Percentiles rank a stretch among this genome's conserved stretches.
Evolutionary conservation across 2,797 vertebrate species (phyloP).

Genomic region (Notoglanidium macrostoma): DNA sequence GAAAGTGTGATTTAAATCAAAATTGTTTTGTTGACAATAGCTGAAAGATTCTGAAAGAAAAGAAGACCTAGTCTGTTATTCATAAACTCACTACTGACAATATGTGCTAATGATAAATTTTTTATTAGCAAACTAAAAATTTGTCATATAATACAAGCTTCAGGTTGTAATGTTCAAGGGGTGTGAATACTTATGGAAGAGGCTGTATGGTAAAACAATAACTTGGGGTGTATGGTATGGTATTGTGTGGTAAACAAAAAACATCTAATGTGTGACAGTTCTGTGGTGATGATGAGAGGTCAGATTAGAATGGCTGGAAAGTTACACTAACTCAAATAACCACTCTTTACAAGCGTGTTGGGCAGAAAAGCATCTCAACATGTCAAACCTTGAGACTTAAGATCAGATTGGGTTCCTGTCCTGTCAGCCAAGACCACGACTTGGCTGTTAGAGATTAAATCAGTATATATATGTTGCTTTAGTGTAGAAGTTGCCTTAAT

Average conservation of each 20-base stretch:
- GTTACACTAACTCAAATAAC: not conserved
- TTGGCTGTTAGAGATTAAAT: not conserved
- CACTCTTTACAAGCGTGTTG: not conserved
- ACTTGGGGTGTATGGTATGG: too few species aligned
- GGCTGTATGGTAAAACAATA: not conserved
- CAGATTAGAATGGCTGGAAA: not conserved
- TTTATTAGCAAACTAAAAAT: not conserved
- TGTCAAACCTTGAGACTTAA: not conserved
- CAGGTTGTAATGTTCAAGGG: not conserved
- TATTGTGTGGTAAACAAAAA: not conserved
- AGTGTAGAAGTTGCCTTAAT: not conserved
- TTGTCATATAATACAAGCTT: not conserved
- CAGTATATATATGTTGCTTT: not conserved
- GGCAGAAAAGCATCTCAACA: not conserved
- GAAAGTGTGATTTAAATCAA: not conserved
- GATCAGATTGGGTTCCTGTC: not conserved
- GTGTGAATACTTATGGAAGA: not conserved
- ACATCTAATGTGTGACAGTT: not conserved
- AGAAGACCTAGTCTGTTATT: not conserved
- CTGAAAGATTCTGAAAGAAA: not conserved
- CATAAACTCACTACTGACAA: not conserved
- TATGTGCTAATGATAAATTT: not conserved
- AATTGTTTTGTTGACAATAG: not conserved
- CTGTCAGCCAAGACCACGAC: not conserved
- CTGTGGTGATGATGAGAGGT: not conserved